Evolutionary conservation across 2,888 invertebrate species (phyloP), one percentile per base, ranked within the genome.

Genomic region (Oscheius sp.): DNA sequence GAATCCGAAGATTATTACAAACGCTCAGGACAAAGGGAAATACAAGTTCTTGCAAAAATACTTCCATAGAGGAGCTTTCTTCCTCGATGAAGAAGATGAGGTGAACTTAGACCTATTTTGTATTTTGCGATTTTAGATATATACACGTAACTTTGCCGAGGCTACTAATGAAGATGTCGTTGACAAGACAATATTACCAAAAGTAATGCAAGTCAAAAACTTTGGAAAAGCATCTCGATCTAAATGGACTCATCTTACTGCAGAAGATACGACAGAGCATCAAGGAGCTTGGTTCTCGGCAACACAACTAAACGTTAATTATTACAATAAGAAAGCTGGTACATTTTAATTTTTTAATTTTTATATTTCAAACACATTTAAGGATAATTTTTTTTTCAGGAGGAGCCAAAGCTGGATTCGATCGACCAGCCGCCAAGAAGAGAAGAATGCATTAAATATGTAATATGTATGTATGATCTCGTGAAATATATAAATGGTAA

Each of bases 141-240:
- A 51, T 33, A 63, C 32, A 17, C 33, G 95, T 82, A 95, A 97
- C 86, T 95, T 94, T 88, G 93, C 95, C 0, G 93, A 93, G 67
- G 92, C 96, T 0, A 99, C 98, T 0, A 88, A 98, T 83, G 98
- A 99, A 83, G 98, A 99, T 90, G 95, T 96, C 87, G 98, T 99
- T 87, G 95, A 99, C 87, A 99, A 98, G 88, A 95, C 96, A 30
- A 93, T 97, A 78, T 87, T 99, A 72, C 98, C 98, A 1, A 96
- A 97, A 90, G 97, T 98, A 80, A 98, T 98, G 97, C 97, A 97
- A 91, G 98, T 99, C 47, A 98, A 98, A 89, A 97, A 98, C 89
- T 99, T 99, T 88, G 98, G 98, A 12, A 91, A 97, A 1, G 96
- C 97, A 59, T 97, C 97, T 4, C 91, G 98, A 62, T 97, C 98